Percentiles rank a stretch among this genome's conserved stretches.
Evolutionary conservation across 2,888 invertebrate genomes (phyloP).

Genomic region (Meiosimyza platycephala): DNA sequence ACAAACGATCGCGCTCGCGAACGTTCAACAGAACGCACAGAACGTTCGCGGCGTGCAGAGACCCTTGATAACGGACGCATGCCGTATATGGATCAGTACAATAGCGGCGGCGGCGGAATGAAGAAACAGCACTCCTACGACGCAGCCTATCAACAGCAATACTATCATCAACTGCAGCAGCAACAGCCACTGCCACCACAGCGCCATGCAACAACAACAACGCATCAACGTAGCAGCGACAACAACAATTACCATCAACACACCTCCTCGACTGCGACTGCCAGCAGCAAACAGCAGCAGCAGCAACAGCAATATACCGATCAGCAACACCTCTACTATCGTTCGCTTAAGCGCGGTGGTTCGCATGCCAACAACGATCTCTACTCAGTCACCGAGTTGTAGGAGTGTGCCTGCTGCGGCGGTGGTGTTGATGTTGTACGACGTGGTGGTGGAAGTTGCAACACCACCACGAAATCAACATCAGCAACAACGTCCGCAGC

Average conservation of each 20-base stretch:
- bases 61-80: slow-evolving; percentile 61
- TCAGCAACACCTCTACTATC: slow-evolving; percentile 62
- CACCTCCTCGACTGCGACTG: slow-evolving; percentile 25
- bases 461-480: slow-evolving; percentile 49
- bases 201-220: slow-evolving; percentile 43
- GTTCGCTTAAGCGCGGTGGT: slow-evolving; percentile 68
- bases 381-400: slow-evolving; percentile 81
- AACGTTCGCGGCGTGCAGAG: slow-evolving; percentile 60
- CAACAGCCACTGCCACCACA: slow-evolving; percentile 49
- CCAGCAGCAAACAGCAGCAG: slow-evolving; percentile 53
- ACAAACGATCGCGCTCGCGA: slow-evolving; percentile 59
- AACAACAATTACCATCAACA: slow-evolving; percentile 47
- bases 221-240: slow-evolving; percentile 36
- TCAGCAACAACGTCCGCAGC: slow-evolving; percentile 57
- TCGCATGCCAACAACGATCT: slow-evolving; percentile 71
- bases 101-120: slow-evolving; percentile 46
- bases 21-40: slow-evolving; percentile 51
- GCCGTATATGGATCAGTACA: slow-evolving; percentile 59
- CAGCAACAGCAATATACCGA: slow-evolving; percentile 50
- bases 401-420: slow-evolving; percentile 69
- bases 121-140: slow-evolving; percentile 63
- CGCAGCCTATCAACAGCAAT: slow-evolving; percentile 56
- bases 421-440: slow-evolving; percentile 67
- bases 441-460: slow-evolving; percentile 45
- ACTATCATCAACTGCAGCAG: slow-evolving; percentile 55